A percentile compares a stretch with the other conserved stretches of the same genome.
Conservation (phyloP, 2,797 vertebrate species). For the Sphenodon punctatus region DNA sequence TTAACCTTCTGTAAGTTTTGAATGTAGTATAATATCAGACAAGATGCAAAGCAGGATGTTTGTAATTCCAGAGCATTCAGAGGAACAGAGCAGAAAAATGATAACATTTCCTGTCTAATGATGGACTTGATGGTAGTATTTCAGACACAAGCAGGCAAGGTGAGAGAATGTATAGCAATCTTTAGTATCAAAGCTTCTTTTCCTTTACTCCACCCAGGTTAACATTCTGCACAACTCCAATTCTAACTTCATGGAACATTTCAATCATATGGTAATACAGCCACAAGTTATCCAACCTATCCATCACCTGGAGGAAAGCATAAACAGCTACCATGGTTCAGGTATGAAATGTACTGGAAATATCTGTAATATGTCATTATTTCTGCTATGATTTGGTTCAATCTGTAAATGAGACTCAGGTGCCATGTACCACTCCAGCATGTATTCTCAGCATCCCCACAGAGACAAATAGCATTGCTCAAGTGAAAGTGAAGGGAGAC, state of each 20-base stretch:
- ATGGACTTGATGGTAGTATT: not conserved
- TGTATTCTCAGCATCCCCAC: too few species aligned
- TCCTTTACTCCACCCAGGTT: constrained; percentile 76
- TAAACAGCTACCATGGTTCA: constrained; percentile 77
- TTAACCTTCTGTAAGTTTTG: too few species aligned
- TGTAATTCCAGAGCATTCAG: too few species aligned
- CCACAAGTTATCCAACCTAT: constrained; percentile 88
- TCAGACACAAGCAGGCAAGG: not conserved
- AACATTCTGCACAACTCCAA: constrained; percentile 86
- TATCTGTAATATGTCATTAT: rapidly evolving
- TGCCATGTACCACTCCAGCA: too few species aligned
- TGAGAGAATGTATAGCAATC: not conserved
- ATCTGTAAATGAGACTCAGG: not conserved
- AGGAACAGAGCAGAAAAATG: not conserved
- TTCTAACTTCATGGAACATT: constrained; percentile 78
- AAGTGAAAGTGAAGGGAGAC: too few species aligned
- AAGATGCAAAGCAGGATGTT: too few species aligned
- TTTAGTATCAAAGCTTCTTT: not conserved
- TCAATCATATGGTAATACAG: constrained; percentile 84
- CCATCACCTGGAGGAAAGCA: constrained; percentile 78
- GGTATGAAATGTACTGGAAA: constrained; percentile 71
- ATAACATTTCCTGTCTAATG: not conserved
- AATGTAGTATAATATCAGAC: too few species aligned
- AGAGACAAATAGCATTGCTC: too few species aligned
- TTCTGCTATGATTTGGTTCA: not conserved